Base-by-base conservation (phyloP, 2,113 vertebrate species). In the Sylvilagus bachmani region DNA sequence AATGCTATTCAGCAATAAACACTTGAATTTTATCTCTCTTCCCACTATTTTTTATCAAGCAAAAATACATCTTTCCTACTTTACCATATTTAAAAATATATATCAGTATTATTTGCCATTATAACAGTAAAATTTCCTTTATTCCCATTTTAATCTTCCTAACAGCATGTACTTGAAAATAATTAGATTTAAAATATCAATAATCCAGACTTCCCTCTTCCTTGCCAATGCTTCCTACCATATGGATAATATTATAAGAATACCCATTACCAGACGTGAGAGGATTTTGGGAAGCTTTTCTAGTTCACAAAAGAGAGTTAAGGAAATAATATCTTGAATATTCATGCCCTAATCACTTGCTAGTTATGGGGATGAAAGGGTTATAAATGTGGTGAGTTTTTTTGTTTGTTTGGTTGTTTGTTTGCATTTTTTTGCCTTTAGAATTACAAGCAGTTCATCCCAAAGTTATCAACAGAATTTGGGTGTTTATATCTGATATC, bases 151-250 rank as follows among this genome's bases (percentile, higher is more conserved):
- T 74, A 78, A 86, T 58, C 17, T 96, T 78, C 80, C 10, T 75
- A 77, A 75, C 49, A 79, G 12, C 4, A 61, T 66, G 51, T 21
- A 89, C 55, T 82, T 73, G 66, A 90, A 69, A 66, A 79, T 3
- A 84, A 95, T 64, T 95, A 91, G 10, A 81, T 49, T 82, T 84
- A 93, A 67, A 91, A 36, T 95, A 80, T 90, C n/a, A 93, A 38
- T 92, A 89, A 93, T 81, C 62, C 9, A 80, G 16, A 71, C 87
- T 86, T 82, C 83, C 27, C 4, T 75, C 21, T 81, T 87, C 33
- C 31, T 78, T 93, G 13, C 16, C 6, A 44, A 10, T 31, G 49
- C 3, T 38, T 36, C 19, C 14, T 13, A 77, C 7, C 2, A 53
- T 66, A 16, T 71, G 2, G 4, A 21, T 82, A 85, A 38, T 74